Evolutionary conservation across 2,888 invertebrate genomes (phyloP), one percentile per base, ranked within the genome.

Genomic region (Sepioteuthis lessoniana): DNA sequence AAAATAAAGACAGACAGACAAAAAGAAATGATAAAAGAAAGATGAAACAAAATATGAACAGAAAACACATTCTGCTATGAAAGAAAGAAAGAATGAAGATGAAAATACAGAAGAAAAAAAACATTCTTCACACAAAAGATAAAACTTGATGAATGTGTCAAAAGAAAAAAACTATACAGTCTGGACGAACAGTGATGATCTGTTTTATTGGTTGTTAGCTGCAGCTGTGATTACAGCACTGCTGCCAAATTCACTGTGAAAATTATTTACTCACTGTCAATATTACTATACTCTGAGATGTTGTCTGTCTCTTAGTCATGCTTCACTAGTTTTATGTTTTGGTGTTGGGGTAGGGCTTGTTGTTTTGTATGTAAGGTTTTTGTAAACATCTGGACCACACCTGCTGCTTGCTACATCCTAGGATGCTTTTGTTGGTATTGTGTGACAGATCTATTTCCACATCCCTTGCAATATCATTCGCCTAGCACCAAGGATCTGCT

Each of bases 231-330:
- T n/a, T 76, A 76, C 76, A 76, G n/a, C 35, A 76, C n/a, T 13
- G 76, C 76, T 76, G 76, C 76, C 76, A 76, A 76, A 76, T 76
- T 76, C 76, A 76, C 76, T 76, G 76, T 76, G 35, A 76, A 76
- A 76, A 76, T 76, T 76, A 76, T 76, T 35, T 76, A n/a, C n/a
- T 76, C 76, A 76, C 76, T 76, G 76, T 76, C n/a, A 76, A 76
- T 76, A 76, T 76, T 76, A 35, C 76, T 42, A 42, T 42, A n/a
- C 76, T 76, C 35, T 76, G 76, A 76, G 76, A n/a, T 35, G 76
- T 76, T 76, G 76, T 76, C 76, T 76, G 76, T 76, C 76, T n/a
- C 7, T 76, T 76, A 76, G 76, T 76, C 76, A 76, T 19, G 76
- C 76, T 76, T 35, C n/a, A 76, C 35, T 76, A 35, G 76, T 76